Evolutionary conservation across 2,888 invertebrate genomes (phyloP), one percentile per base, ranked within the genome.

Genomic region (Drosophila algonquin): DNA sequence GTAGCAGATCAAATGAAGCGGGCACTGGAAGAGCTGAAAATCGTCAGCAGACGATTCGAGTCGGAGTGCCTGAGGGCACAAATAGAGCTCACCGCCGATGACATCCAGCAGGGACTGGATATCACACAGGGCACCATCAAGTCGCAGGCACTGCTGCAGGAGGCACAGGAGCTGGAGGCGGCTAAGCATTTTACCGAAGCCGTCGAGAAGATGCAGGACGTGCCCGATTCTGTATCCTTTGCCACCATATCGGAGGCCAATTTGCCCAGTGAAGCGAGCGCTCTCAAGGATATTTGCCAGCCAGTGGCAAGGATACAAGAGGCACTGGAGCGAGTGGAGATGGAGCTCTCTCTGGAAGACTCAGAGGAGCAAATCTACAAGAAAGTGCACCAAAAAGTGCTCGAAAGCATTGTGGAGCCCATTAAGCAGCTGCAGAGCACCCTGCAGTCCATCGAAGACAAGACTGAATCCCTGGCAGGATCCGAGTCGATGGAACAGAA

Each of bases 1-100:
- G 94, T 94, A 64, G 94, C 94, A 3, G 91, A 92, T 52, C 93
- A 94, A 73, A 91, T 95, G 74, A 93, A 94, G 54, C 93, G 93
- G 53, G 91, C 94, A 6, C 91, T 95, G 55, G 92, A 93, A 16
- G 92, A 94, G 75, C 90, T 95, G 0, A 93, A 94, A 73, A 91
- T 92, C 16, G 91, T 94, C 5, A 92, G 93, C 24, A 57, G 90
- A 68, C 80, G 92, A 73, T 89, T 94, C 83, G 93, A 93, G 91
- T 92, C 93, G 35, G 91, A 92, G 16, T 92, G 87, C 57, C 81
- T 93, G 2, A 83, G 92, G 3, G 90, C 91, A 27, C 93, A 94
- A 80, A 92, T 94, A 4, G 90, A 93, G 62, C 82, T 92, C 6
- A 84, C 93, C 1, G 91, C 93, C 3, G 93, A 91, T 54, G 94